Percentiles rank a stretch among this genome's conserved stretches.
phyloP scores from a whole-genome alignment of 2,113 vertebrate genomes.

The Corythoichthys intestinalis region DNA sequence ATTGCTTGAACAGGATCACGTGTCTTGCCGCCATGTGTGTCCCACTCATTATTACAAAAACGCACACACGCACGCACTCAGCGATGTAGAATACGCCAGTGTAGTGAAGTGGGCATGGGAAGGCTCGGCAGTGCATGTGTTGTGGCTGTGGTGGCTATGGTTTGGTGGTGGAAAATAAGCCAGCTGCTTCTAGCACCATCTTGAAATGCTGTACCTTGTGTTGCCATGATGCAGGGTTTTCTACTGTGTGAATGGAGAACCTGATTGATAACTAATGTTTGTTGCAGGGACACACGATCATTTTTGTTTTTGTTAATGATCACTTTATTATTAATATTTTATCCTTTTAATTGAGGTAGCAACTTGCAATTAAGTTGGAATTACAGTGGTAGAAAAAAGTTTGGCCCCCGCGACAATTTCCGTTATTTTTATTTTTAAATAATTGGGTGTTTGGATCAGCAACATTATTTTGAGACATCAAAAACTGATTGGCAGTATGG shows the following conservation, averaged over 20 bases:
- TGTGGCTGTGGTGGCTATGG: slow-evolving; percentile 57
- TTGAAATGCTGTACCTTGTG: slow-evolving; percentile 52
- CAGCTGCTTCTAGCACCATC: slow-evolving; percentile 62
- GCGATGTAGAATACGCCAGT: slow-evolving; percentile 27
- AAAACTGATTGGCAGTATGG: no score
- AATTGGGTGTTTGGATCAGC: no score
- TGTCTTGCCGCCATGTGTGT: slow-evolving; percentile 22
- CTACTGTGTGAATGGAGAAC: not conserved
- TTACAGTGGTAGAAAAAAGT: no score
- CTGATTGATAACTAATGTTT: not conserved
- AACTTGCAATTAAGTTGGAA: no score
- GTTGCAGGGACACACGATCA: not conserved
- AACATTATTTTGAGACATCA: no score
- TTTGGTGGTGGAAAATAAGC: slow-evolving; percentile 52
- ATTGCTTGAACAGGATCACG: slow-evolving; percentile 33
- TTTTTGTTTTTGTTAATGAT: not conserved
- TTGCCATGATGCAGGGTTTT: not conserved
- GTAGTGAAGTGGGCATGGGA: slow-evolving; percentile 49
- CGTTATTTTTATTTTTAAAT: no score
- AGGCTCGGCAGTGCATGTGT: slow-evolving; percentile 71
- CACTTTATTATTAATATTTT: no score
- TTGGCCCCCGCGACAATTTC: no score
- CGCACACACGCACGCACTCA: slow-evolving; percentile 10
- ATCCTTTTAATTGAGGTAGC: no score
- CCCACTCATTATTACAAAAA: slow-evolving; percentile 3